Base-by-base conservation (phyloP, 2,113 vertebrate genomes). In the Mastomys natalensis region DNA sequence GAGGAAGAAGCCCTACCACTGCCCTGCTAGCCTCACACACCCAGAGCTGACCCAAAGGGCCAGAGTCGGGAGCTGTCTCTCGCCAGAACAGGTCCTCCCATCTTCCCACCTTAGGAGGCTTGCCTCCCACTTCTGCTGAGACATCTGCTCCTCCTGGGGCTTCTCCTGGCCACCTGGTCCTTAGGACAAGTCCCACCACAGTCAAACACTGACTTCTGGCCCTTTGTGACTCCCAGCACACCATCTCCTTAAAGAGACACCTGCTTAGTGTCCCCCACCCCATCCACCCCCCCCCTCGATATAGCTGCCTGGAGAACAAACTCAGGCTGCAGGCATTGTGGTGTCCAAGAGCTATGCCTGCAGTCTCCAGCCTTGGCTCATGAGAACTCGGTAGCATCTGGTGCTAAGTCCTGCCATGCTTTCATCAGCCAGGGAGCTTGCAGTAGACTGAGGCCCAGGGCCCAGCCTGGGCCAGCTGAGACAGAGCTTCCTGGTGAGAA, bases 201-300 rank as follows among this genome's bases (percentile, higher is more conserved):
- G 16, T 89, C 93, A 91, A 29, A 48, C 29, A 81, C 58, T 45
- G 34, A 24, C 37, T 72, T 40, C 70, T 94, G 87, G 66, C 76
- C 62, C 78, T 91, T 68, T 72, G 51, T 68, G 62, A 40, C 72
- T 95, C 80, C 89, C 60, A 24, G 84, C 16, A 26, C 58, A 31
- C 45, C 58, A 55, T 73, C 70, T 84, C 86, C 90, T 97, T 92
- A 97, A 96, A 96, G 93, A 93, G 92, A 96, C 92, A 95, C 89
- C 84, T 93, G 40, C 31, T 53, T 84, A 21, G 0, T 60, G 43
- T 51, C 64, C 90, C 77, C 87, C n/a, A n/a, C n/a, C n/a, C n/a
- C n/a, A n/a, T n/a, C n/a, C n/a, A n/a, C n/a, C n/a, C 5, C 3
- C 45, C 3, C 45, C 5, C 3, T 40, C 53, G 15, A 11, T 11